Evolutionary conservation across 2,888 invertebrate species (phyloP).

Genomic region (Eugnorisma glareosa): DNA sequence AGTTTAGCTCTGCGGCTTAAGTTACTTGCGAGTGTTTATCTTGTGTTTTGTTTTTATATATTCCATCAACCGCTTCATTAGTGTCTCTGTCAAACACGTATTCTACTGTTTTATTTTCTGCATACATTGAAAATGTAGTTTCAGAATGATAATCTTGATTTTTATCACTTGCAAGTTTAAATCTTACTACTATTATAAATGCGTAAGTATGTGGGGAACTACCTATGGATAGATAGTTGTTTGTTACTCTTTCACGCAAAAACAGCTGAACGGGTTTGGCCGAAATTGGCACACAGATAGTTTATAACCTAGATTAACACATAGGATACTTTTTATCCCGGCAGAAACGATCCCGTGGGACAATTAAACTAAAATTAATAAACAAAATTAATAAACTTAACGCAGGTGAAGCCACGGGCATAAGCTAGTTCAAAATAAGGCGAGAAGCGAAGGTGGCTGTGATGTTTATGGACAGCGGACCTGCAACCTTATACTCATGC

Average conservation of each 20-base stretch:
- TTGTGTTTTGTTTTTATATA: slow-evolving; percentile 13
- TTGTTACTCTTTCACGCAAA: not conserved
- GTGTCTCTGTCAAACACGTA: not conserved
- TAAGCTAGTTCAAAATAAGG: slow-evolving; percentile 21
- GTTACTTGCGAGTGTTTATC: slow-evolving; percentile 11
- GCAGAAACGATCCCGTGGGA: not conserved
- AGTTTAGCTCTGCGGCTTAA: slow-evolving; percentile 6
- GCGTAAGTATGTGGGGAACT: not conserved
- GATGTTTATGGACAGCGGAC: slow-evolving; percentile 55
- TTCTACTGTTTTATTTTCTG: not conserved
- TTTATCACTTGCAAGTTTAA: slow-evolving; percentile 42
- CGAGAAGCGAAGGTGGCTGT: slow-evolving; percentile 24
- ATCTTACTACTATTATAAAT: not conserved
- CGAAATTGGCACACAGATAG: not conserved
- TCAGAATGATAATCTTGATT: slow-evolving; percentile 14
- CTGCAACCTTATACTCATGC: slow-evolving; percentile 50
- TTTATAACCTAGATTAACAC: not conserved
- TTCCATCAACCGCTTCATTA: slow-evolving; percentile 36
- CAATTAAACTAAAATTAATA: no score
- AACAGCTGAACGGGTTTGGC: not conserved
- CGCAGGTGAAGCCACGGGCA: not conserved
- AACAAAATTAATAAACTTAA: not conserved
- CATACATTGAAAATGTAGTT: slow-evolving; percentile 1
- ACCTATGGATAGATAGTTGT: not conserved
- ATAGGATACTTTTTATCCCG: not conserved